Evolutionary conservation across 2,888 invertebrate species (phyloP), one percentile per base, ranked within the genome.

Genomic region (Diaprepes abbreviatus): DNA sequence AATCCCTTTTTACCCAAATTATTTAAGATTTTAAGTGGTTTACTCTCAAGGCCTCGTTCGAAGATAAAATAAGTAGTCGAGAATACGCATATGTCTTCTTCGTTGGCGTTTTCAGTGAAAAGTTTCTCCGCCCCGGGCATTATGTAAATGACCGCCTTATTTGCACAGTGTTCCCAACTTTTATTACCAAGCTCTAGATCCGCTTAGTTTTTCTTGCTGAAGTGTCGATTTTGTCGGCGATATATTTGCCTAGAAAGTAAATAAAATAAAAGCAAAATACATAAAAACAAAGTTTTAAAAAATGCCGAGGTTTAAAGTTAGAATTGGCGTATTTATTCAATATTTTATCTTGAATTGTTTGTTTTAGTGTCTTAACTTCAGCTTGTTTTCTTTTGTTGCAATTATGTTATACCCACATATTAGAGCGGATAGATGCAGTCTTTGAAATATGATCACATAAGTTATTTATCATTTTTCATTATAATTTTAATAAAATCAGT

Each of bases 131-230:
- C 66, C 66, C 48, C 14, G 52, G 54, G 66, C 66, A 66, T 66
- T 66, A 66, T 66, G 66, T 59, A 66, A 66, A 66, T 66, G 58
- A 59, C 59, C 59, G 52, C 35, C 59, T 58, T 66, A 66, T 66
- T 66, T 66, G 66, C 66, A 66, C 59, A 52, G 59, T 66, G 66
- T 66, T 43, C 50, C 58, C 59, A 66, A 66, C 52, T 66, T 66
- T 66, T 66, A 66, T 66, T 66, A 66, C 66, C 59, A 24, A 28
- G 58, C 59, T 52, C 50, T 43, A 24, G 45, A 66, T 52, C 63
- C 52, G 63, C 54, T 52, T 63, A 38, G 19, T 63, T 63, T 63
- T 63, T 63, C 63, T 54, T 63, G 63, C 63, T 54, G 54, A 63
- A 63, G 63, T 63, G 63, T 52, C 63, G 63, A 63, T 63, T 63